Conservation (phyloP, 2,797 vertebrate genomes). For the Podarcis siculus region DNA sequence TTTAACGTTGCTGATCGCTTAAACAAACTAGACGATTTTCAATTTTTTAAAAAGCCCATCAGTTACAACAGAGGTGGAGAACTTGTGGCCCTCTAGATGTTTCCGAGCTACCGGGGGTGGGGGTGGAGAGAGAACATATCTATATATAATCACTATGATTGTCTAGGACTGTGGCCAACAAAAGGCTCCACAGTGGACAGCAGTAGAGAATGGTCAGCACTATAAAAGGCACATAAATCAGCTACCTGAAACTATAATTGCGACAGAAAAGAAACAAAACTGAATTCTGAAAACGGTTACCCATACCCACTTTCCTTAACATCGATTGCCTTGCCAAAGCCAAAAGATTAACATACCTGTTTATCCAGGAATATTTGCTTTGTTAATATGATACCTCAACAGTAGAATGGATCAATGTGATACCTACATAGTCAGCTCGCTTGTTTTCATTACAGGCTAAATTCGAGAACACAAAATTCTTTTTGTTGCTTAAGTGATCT, state of each 20-base stretch:
- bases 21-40: too few relatives aligned
- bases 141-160: neutral
- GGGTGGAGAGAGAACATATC: too few relatives aligned
- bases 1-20: too few relatives aligned
- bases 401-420: conserved; percentile 2
- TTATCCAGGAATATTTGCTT: conserved; percentile 18
- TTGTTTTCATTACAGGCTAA: conserved; percentile 37
- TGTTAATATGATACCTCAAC: conserved; percentile 36
- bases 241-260: neutral
- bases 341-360: conserved; percentile 3
- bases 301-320: neutral
- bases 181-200: neutral
- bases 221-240: conserved; percentile 6
- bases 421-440: neutral
- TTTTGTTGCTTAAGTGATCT: conserved; percentile 19
- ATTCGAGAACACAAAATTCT: conserved; percentile 33
- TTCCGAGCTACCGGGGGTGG: too few relatives aligned
- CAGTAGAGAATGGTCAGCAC: neutral
- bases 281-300: neutral
- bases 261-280: conserved; percentile 22
- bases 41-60: too few relatives aligned
- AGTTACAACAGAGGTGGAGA: too few relatives aligned
- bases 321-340: conserved; percentile 15
- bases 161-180: neutral
- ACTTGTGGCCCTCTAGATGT: too few relatives aligned